These are phyloP conservation scores for Maconellicoccus hirsutus DNA, from an alignment of 1,140 invertebrate genomes.

Conservation along the genomic window DNA sequence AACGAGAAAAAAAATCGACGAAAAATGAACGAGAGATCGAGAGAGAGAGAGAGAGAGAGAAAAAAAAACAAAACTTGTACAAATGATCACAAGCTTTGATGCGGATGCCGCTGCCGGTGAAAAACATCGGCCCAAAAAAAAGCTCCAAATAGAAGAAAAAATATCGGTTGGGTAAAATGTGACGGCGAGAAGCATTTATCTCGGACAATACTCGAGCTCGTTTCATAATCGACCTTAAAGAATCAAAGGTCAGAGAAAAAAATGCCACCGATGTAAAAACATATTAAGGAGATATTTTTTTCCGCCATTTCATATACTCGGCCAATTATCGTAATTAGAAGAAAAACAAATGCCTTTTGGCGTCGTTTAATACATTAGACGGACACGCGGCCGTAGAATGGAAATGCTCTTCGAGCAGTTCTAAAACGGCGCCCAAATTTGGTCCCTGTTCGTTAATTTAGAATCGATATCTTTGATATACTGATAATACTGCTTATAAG, in stretches of 20 bases:
- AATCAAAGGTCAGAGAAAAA: background rate
- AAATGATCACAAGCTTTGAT: too few relatives aligned
- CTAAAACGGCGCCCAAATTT: conserved; percentile 11
- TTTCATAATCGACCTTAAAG: background rate
- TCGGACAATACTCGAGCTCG: background rate
- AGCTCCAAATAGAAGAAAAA: too few relatives aligned
- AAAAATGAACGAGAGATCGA: background rate
- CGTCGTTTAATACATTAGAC: too few relatives aligned
- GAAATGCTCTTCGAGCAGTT: background rate
- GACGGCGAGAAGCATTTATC: background rate
- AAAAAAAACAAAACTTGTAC: too few relatives aligned
- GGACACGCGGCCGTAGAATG: too few relatives aligned
- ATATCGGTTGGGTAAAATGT: background rate
- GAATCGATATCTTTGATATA: conserved; percentile 22
- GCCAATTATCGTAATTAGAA: conserved; percentile 1
- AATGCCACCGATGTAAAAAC: background rate
- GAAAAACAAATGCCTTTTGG: background rate
- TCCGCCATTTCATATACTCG: background rate
- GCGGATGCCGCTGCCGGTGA: too few relatives aligned
- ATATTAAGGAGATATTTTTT: background rate
- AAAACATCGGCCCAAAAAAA: too few relatives aligned
- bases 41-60: too few relatives aligned
- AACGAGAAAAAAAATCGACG: background rate
- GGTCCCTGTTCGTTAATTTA: conserved; percentile 17
- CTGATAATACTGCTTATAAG: conserved; percentile 20